A percentile compares a stretch with the other conserved stretches of the same genome.
Conservation (phyloP, 2,113 vertebrate species). For the Onychorhynchus coronatus region DNA sequence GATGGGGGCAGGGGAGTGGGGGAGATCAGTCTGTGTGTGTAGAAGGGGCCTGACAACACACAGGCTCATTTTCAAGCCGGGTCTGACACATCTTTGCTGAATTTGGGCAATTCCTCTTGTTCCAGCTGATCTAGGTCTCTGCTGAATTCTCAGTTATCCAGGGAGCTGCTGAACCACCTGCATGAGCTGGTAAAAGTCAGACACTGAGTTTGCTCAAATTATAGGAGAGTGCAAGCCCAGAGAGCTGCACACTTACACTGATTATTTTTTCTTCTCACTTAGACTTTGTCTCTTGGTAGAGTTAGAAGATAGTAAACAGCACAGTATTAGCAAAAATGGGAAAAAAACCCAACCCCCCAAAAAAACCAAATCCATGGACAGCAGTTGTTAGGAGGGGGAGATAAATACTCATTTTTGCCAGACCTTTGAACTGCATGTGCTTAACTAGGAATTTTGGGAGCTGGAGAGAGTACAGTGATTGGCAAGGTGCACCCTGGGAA, state of each 20-base stretch:
- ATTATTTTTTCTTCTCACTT: background rate
- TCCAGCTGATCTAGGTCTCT: background rate
- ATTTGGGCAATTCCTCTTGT: background rate
- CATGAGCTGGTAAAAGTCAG: background rate
- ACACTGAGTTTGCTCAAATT: background rate
- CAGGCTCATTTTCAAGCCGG: background rate
- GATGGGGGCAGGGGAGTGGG: background rate
- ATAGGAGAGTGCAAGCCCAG: background rate
- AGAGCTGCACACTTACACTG: background rate
- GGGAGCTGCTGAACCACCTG: background rate
- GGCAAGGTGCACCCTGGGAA: background rate
- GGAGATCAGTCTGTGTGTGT: background rate
- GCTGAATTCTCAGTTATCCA: background rate
- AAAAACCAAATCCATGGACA: background rate
- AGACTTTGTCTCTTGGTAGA: background rate
- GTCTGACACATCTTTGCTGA: background rate
- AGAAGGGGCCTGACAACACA: background rate
- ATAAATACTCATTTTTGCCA: background rate
- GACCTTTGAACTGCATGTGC: background rate
- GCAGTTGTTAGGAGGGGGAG: background rate
- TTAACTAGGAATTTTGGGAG: background rate
- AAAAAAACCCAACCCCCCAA: background rate
- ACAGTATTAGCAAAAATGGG: rapidly evolving
- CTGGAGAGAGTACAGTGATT: background rate
- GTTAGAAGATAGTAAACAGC: background rate